Evolutionary conservation across 2,888 invertebrate genomes (phyloP).

Genomic region (Lamproptera curius): DNA sequence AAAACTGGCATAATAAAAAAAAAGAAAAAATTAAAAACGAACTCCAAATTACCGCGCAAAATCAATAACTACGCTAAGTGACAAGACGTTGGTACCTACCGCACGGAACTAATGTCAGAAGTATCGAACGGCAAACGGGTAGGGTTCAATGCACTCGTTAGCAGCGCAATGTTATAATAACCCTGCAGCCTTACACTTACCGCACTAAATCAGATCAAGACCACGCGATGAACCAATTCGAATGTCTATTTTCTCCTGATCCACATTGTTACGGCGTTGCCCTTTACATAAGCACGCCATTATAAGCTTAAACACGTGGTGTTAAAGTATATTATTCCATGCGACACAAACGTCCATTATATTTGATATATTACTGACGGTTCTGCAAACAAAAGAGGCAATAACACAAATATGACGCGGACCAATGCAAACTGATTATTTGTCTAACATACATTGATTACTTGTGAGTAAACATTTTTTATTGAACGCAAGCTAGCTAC

Average conservation of each 20-base stretch:
- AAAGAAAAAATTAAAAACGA: no score
- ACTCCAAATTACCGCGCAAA: no score
- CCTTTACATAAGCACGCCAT: constrained; percentile 3
- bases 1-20: no score
- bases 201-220: constrained; percentile 20
- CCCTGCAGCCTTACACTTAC: constrained; percentile 17
- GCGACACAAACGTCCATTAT: background rate
- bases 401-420: constrained; percentile 2
- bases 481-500: no score
- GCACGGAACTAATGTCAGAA: constrained; percentile 9
- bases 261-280: constrained; percentile 14
- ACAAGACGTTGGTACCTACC: no score
- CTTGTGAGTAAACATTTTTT: no score
- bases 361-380: background rate
- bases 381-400: background rate
- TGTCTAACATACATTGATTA: no score
- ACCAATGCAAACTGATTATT: background rate
- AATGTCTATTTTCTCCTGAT: constrained; percentile 17
- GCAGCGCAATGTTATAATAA: constrained; percentile 16
- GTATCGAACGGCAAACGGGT: constrained; percentile 4
- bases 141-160: constrained; percentile 12
- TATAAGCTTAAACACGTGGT: constrained; percentile 1
- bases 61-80: no score
- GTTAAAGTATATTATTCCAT: background rate
- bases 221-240: constrained; percentile 19